Conservation (phyloP, 2,113 vertebrate genomes). For the Vulpes vulpes region DNA sequence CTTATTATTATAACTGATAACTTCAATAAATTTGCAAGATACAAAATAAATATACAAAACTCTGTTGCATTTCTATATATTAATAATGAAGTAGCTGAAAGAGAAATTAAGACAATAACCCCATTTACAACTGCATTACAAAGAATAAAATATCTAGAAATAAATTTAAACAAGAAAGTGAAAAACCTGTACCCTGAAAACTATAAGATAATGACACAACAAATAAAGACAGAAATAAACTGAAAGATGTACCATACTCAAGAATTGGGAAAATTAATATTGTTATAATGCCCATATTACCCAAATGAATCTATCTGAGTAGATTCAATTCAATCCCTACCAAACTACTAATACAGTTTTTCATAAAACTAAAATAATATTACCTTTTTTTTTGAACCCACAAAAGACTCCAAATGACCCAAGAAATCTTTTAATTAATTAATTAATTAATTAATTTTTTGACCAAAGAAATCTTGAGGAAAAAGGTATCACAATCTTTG, state of each 20-base stretch:
- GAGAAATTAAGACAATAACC: background rate
- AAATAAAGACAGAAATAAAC: background rate
- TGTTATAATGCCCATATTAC: background rate
- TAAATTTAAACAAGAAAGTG: background rate
- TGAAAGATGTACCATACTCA: background rate
- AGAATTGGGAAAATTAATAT: background rate
- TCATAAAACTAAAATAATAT: background rate
- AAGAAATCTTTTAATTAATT: background rate
- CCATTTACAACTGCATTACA: background rate
- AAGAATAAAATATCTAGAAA: background rate
- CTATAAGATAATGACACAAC: background rate
- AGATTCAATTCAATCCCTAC: background rate
- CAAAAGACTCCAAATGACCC: background rate
- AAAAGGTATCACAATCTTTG: background rate
- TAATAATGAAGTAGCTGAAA: background rate
- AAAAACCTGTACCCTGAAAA: background rate
- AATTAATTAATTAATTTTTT: too few relatives aligned
- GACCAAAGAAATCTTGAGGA: background rate
- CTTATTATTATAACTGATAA: background rate
- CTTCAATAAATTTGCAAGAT: background rate
- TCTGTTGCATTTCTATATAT: background rate
- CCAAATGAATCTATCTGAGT: background rate
- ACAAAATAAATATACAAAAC: background rate
- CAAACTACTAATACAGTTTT: background rate
- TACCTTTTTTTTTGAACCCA: background rate